Evolutionary conservation across 1,140 invertebrate genomes (phyloP).

Genomic region (Pararge aegeria): DNA sequence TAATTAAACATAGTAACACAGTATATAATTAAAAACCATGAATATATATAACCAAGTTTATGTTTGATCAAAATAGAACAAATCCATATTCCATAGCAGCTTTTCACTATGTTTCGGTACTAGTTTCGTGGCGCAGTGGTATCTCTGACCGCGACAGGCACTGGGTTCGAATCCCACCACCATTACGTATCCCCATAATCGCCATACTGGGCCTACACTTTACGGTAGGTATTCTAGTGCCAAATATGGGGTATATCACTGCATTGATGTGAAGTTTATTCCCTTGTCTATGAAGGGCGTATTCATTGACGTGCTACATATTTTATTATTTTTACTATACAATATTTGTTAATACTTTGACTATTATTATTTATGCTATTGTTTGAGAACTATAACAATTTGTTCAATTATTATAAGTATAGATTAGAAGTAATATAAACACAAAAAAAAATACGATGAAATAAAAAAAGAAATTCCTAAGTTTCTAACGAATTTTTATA

Average conservation of each 20-base stretch:
- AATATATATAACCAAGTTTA: too few relatives aligned
- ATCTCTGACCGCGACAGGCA: slow-evolving; percentile 1
- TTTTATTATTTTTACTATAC: background rate
- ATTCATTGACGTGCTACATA: slow-evolving; percentile 63
- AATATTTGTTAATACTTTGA: background rate
- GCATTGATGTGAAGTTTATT: slow-evolving; percentile 60
- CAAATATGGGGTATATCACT: slow-evolving; percentile 67
- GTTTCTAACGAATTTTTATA: too few relatives aligned
- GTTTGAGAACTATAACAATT: too few relatives aligned
- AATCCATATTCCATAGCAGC: background rate
- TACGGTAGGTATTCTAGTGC: slow-evolving; percentile 64
- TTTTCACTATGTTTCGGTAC: background rate
- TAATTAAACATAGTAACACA: too few relatives aligned
- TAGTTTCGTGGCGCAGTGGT: slow-evolving; percentile 8
- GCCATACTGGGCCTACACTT: slow-evolving; percentile 68
- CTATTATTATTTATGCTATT: too few relatives aligned
- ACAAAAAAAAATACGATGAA: too few relatives aligned
- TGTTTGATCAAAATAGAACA: too few relatives aligned
- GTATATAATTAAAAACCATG: too few relatives aligned
- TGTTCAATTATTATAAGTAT: too few relatives aligned
- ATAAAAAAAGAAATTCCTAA: too few relatives aligned
- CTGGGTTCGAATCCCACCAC: slow-evolving; percentile 46
- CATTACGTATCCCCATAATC: slow-evolving; percentile 50
- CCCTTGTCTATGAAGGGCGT: slow-evolving; percentile 32
- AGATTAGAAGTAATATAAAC: too few relatives aligned